Conservation (phyloP, 2,888 invertebrate genomes). For the Panzeria rudis region DNA sequence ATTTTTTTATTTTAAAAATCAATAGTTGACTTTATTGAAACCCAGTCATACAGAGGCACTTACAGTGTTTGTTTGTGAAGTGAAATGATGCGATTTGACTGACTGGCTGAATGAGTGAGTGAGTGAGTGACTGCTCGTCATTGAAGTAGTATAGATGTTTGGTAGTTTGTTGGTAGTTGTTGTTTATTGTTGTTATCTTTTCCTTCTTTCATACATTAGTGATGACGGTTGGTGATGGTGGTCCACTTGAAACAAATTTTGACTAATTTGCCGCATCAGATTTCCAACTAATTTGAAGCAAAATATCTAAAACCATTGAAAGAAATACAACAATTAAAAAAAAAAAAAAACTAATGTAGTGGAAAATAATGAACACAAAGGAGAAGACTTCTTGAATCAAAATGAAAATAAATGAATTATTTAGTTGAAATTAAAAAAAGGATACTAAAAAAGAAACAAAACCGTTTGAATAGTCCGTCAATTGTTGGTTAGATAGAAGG, state of each 20-base stretch:
- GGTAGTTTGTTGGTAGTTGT: slow-evolving; percentile 5
- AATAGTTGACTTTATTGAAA: slow-evolving; percentile 22
- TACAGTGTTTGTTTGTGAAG: slow-evolving; percentile 24
- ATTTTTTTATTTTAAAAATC: slow-evolving; percentile 13
- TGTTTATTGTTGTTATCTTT: slow-evolving; percentile 7
- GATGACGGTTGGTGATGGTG: slow-evolving; percentile 64
- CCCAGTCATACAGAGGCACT: slow-evolving; percentile 19
- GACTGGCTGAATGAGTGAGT: slow-evolving; percentile 6
- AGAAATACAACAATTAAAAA: neutral
- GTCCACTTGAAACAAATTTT: slow-evolving; percentile 77
- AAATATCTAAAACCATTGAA: slow-evolving; percentile 15
- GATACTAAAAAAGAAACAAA: neutral
- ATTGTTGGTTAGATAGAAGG: neutral
- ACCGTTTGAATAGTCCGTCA: neutral
- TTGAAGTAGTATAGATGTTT: slow-evolving; percentile 20
- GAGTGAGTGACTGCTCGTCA: slow-evolving; percentile 47
- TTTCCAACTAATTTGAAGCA: slow-evolving; percentile 76
- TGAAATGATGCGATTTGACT: slow-evolving; percentile 49
- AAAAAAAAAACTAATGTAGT: slow-evolving; percentile 65
- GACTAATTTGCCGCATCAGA: slow-evolving; percentile 77
- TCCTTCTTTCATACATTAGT: slow-evolving; percentile 34
- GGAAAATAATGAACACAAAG: slow-evolving; percentile 62
- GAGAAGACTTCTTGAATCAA: slow-evolving; percentile 26
- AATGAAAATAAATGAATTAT: slow-evolving; percentile 18
- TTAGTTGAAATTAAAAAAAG: neutral